Evolutionary conservation across 1,140 invertebrate species (phyloP), one percentile per base, ranked within the genome.

Genomic region (Drosophila bifasciata): DNA sequence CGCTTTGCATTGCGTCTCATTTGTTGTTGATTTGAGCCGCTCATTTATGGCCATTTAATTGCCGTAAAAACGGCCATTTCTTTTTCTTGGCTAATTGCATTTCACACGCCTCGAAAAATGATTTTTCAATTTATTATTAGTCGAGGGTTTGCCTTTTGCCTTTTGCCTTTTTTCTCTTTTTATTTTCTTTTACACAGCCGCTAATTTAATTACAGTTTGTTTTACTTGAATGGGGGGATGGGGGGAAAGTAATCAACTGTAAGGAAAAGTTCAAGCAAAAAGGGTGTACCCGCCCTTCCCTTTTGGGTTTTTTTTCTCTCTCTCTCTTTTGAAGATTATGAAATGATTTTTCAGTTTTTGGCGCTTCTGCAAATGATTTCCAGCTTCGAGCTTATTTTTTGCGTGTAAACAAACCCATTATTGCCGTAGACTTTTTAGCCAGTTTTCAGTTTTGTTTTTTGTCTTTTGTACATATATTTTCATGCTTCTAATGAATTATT

Each of bases 361-460:
- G 49, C 40, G 51, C 48, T 40, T 39, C 57, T 39, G 36, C 28
- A 15, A 19, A 44, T 45, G 48, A 73, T 59, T 57, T 74, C 68
- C 59, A 36, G 55, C 45, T 39, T 16, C 52, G 41, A 23, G 25
- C 56, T 52, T 43, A 39, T 40, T 71, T 64, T 52, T 32, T 52
- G 50, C 49, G 71, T 75, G 67, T 74, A 84, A 85, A 84, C 77
- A 86, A 75, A 78, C 69, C 78, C 78, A 86, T 86, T 86, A 86
- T 66, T 58, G 79, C 40, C 59, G n/a, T 58, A 49, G n/a, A 66
- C 49, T 53, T 62, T 70, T 75, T 51, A 56, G 28, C 50, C 44
- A 50, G 40, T 23, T 13, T 48, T 36, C 45, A 40, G 44, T 19
- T 13, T 40, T 36, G 36, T 32, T 68, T 44, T n/a, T 39, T 40